Evolutionary conservation across 2,888 invertebrate species (phyloP).

Genomic region (Aleiodes testaceus): DNA sequence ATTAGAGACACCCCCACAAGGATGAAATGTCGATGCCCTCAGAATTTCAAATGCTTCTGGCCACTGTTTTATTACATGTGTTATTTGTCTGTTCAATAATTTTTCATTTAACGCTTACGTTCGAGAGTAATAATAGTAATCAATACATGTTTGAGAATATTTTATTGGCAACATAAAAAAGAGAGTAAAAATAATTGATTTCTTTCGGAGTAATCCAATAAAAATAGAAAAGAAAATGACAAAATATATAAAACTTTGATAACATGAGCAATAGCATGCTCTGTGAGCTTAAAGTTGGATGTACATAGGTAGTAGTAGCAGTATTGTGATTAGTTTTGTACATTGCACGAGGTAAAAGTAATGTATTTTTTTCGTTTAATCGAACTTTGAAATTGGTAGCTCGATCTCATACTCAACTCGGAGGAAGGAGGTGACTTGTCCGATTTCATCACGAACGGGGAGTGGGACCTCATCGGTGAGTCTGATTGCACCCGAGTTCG

Average conservation of each 20-base stretch:
- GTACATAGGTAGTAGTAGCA: not conserved
- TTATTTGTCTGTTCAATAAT: not conserved
- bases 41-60: not conserved
- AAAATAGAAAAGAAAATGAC: too few species aligned
- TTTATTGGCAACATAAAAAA: too few species aligned
- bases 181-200: too few species aligned
- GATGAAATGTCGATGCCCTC: slow-evolving; percentile 8
- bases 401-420: slow-evolving; percentile 96
- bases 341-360: slow-evolving; percentile 52
- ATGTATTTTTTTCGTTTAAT: slow-evolving; percentile 64
- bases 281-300: not conserved
- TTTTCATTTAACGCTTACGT: not conserved
- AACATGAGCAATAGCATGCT: slow-evolving; percentile 11
- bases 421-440: slow-evolving; percentile 95
- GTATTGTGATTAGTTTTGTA: slow-evolving; percentile 15
- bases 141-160: too few species aligned
- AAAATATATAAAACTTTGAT: not conserved
- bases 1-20: slow-evolving; percentile 4
- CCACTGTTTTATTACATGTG: not conserved
- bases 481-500: slow-evolving; percentile 56
- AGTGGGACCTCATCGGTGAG: slow-evolving; percentile 99
- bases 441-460: slow-evolving; percentile 98
- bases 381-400: slow-evolving; percentile 77
- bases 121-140: too few species aligned
- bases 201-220: too few species aligned